Conservation (phyloP, 2,113 vertebrate species). For the Catharus minimus region DNA sequence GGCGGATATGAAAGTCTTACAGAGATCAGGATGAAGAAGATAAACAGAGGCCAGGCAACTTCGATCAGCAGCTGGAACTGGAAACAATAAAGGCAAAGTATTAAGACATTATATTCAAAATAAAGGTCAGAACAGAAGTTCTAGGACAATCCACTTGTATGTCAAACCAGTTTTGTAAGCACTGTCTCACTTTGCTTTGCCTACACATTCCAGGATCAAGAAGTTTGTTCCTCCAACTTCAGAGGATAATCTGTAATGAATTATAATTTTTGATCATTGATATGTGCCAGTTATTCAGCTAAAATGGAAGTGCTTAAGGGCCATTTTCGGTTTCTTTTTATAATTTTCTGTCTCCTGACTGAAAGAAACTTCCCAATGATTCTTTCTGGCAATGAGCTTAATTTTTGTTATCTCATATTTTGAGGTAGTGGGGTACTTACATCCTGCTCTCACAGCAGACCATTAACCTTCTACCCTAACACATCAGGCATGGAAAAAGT, state of each 20-base stretch:
- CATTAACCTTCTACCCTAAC: not conserved
- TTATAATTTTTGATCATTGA: not conserved
- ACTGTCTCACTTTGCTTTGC: not conserved
- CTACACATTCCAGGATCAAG: not conserved
- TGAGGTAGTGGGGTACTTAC: not conserved
- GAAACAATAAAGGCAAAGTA: constrained; percentile 44
- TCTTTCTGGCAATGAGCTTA: not conserved
- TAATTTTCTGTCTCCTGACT: not conserved
- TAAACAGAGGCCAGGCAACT: constrained; percentile 93
- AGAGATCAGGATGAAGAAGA: constrained; percentile 96
- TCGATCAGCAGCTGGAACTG: constrained; percentile 93
- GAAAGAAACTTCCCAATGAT: not conserved
- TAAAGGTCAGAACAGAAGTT: not conserved
- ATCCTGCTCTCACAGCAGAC: not conserved
- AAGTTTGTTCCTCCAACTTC: not conserved
- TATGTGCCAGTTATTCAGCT: not conserved
- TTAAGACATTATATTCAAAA: not conserved
- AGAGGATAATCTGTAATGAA: not conserved
- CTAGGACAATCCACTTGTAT: not conserved
- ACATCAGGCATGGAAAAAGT: not conserved
- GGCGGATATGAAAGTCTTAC: constrained; percentile 93
- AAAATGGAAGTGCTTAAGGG: not conserved
- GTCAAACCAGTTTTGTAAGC: not conserved
- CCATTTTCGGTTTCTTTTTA: not conserved
- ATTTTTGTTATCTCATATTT: not conserved